Evolutionary conservation across 2,888 invertebrate genomes (phyloP), one percentile per base, ranked within the genome.

Genomic region (Automeris io): DNA sequence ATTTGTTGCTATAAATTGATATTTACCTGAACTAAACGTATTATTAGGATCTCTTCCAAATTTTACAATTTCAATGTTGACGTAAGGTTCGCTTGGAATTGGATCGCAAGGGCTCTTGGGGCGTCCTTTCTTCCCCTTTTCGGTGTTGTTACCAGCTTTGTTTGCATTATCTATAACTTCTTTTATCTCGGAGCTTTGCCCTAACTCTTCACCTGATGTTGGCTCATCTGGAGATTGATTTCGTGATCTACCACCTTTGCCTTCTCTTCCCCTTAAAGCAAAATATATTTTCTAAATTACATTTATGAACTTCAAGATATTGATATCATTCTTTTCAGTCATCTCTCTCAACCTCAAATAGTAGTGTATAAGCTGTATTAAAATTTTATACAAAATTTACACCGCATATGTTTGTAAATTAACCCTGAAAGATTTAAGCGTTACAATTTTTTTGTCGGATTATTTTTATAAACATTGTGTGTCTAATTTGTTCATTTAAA

Each of bases 1-100:
- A 8, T 13, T 33, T n/a, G n/a, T n/a, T 9, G 3, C 3, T 5
- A 19, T 21, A 13, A 18, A 31, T 33, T 25, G 8, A 5, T 23
- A 47, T 51, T 62, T 62, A 87, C 87, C 95, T 35, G 93, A 90
- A 46, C 94, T 92, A 64, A 90, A 93, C 4, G 91, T 90, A 8
- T 90, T 90, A 39, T 92, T 92, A 2, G 91, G 90, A 57, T 92
- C 91, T 23, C 91, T 85, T 12, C 94, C 93, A 40, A 88, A 88
- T 50, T 92, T 91, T 1, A 94, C 87, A 26, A 94, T 88, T 46
- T 93, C 92, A 8, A 93, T 88, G 47, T 90, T 90, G 16, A 92
- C 88, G 49, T 89, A 91, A 0, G 90, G 89, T 48, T 92, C 91
- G 33, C 89, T 89, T 2, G 89, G 87, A 21, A 92, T 79, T 0